Evolutionary conservation across 1,140 invertebrate species (phyloP), one percentile per base, ranked within the genome.

Genomic region (Penaeus chinensis): DNA sequence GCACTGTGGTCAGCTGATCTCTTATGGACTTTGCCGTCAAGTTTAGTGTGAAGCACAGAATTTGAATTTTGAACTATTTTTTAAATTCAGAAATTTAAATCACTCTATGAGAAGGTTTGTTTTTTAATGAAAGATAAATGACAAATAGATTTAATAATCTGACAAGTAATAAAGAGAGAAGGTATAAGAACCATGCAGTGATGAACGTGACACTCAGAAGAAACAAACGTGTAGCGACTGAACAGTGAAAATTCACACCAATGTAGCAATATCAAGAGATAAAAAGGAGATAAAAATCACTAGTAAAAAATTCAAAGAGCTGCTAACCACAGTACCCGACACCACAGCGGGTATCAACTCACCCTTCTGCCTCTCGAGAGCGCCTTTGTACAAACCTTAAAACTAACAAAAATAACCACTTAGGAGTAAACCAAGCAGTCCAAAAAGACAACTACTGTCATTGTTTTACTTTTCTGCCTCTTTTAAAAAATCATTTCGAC

Each of bases 1-100:
- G 80, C 86, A 87, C 86, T 87, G 86, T 87, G 86, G 86, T 87
- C 86, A 87, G 86, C 86, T 87, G 86, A 87, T 87, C 86, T 87
- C 86, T 87, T 71, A 82, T 87, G 80, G 86, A 87, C 42, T 83
- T 87, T 83, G 86, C 86, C 65, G 86, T 87, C 86, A 87, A 78
- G n/a, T 82, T 87, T 87, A 87, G 86, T 87, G 86, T 87, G 86
- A 87, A 83, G 86, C 86, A 87, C 86, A 82, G 82, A 74, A 13
- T 74, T 27, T 74, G 71, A 74, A 74, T 32, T 74, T 74, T 37
- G 27, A 13, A 74, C 27, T 74, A 20, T 74, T 74, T 74, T 74
- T n/a, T 18, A 74, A 19, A n/a, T 32, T 27, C 42, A 74, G 20
- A 37, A n/a, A 27, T 32, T 11, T 8, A 74, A 74, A 37, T 27